Evolutionary conservation across 2,113 vertebrate genomes (phyloP), one percentile per base, ranked within the genome.

Genomic region (Solea senegalensis): DNA sequence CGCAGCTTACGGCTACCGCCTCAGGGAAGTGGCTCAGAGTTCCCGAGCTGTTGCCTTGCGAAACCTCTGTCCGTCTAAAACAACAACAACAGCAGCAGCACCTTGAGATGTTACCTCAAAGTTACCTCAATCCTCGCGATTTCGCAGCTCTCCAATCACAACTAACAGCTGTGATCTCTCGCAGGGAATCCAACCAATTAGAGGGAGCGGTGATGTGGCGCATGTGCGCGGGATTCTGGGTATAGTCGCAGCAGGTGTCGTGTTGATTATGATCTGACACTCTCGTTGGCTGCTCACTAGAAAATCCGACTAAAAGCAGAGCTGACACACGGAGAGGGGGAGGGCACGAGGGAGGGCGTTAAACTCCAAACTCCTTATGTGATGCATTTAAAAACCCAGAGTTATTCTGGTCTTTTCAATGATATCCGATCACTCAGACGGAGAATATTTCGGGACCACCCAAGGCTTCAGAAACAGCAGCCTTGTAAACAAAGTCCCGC

Each of bases 231-330:
- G 80, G 81, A 78, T 91, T 88, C 83, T 91, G 88, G 89, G 90
- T 88, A 21, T 21, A 89, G 69, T 72, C 87, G 78, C 91, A 83
- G 90, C 87, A 91, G 86, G 92, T 92, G 91, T 86, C 27, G 76
- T 43, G 52, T 73, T 90, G 90, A 86, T 93, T 87, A 90, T 88
- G 77, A 90, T 88, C 74, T 89, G 82, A 91, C 89, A 83, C 89
- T 79, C 59, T 59, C 43, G 81, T 86, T 52, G 48, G 65, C 15
- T 6, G 57, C 86, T 90, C 86, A 91, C 81, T 68, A 74, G 81
- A 46, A 34, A 34, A 2, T 34, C 34, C 34, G 34, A 34, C 34
- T 34, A 34, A 34, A 89, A 78, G 77, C 89, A 90, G 75, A 43
- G 79, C 61, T 70, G 69, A 40, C 69, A 13, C 59, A 56, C 39